These are phyloP conservation scores for Smittia sp. DNA, from an alignment of 2,888 invertebrate species.

Conservation along the genomic window DNA sequence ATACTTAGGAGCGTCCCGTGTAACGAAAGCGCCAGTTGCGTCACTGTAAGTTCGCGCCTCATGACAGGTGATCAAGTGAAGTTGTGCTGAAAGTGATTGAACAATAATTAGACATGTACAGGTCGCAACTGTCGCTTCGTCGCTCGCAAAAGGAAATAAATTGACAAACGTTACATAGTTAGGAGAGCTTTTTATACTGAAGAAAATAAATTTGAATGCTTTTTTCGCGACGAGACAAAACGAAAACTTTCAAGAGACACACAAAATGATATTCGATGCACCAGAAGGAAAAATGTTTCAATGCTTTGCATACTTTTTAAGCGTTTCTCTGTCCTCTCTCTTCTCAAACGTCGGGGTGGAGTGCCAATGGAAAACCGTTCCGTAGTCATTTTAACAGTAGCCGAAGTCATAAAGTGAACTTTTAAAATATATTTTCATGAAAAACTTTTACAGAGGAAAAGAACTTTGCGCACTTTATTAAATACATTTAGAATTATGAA, in stretches of 20 bases:
- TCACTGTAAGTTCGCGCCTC: too few species aligned
- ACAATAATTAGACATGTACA: background rate
- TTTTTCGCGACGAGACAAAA: constrained; percentile 10
- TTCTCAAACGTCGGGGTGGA: background rate
- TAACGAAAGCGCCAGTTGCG: too few species aligned
- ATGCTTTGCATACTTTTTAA: background rate
- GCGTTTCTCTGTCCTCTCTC: background rate
- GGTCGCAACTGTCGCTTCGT: background rate
- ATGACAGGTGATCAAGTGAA: background rate
- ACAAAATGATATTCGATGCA: constrained; percentile 10
- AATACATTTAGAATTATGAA: background rate
- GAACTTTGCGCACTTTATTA: constrained; percentile 3
- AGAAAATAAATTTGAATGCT: constrained; percentile 15
- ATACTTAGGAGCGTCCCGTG: too few species aligned
- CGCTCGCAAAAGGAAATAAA: background rate
- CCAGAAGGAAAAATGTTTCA: background rate
- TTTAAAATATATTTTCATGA: constrained; percentile 25
- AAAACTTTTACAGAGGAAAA: constrained; percentile 5
- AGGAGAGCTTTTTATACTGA: constrained; percentile 38
- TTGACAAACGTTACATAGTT: constrained; percentile 27
- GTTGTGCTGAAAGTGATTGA: background rate
- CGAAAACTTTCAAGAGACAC: background rate
- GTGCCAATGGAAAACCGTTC: constrained; percentile 6
- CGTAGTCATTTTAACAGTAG: background rate
- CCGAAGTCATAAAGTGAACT: background rate